phyloP scores from a whole-genome alignment of 1,140 invertebrate species.

The Drosophila chauvacae region DNA sequence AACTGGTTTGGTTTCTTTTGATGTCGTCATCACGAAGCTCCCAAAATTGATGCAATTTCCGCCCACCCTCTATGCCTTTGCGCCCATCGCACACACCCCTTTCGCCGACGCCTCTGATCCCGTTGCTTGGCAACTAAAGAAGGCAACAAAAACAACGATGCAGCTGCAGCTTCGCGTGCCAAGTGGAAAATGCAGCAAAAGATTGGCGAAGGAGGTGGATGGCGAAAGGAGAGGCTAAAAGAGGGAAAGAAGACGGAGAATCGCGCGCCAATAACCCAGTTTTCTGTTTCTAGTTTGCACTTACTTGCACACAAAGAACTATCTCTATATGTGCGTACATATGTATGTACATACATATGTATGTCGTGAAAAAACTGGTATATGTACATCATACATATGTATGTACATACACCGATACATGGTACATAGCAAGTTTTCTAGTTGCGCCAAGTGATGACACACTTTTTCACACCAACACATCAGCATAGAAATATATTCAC shows the following conservation, averaged over 20 bases:
- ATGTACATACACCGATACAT: slow-evolving; percentile 5
- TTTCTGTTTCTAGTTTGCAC: slow-evolving; percentile 77
- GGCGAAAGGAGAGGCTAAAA: not conserved
- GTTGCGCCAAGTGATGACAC: slow-evolving; percentile 75
- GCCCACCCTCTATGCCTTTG: slow-evolving; percentile 35
- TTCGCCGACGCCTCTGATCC: slow-evolving; percentile 17
- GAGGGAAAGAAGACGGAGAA: slow-evolving; percentile 25
- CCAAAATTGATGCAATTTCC: slow-evolving; percentile 73
- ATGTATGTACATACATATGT: slow-evolving; percentile 1
- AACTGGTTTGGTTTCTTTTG: slow-evolving; percentile 68
- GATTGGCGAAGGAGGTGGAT: slow-evolving; percentile 3
- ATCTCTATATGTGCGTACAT: not conserved
- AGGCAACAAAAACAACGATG: slow-evolving; percentile 40
- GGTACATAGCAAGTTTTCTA: slow-evolving; percentile 70
- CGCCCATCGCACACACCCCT: slow-evolving; percentile 2
- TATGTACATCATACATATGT: slow-evolving; percentile 2
- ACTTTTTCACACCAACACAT: slow-evolving; percentile 48
- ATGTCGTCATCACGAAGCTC: slow-evolving; percentile 66
- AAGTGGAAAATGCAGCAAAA: slow-evolving; percentile 60
- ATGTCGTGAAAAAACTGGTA: slow-evolving; percentile 32
- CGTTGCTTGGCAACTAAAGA: slow-evolving; percentile 52
- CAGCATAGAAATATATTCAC: slow-evolving; percentile 8
- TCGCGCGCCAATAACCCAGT: slow-evolving; percentile 78
- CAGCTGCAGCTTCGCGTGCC: slow-evolving; percentile 54
- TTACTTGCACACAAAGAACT: slow-evolving; percentile 52